Conservation (phyloP, 2,797 vertebrate species). For the Oryzias sinensis region DNA sequence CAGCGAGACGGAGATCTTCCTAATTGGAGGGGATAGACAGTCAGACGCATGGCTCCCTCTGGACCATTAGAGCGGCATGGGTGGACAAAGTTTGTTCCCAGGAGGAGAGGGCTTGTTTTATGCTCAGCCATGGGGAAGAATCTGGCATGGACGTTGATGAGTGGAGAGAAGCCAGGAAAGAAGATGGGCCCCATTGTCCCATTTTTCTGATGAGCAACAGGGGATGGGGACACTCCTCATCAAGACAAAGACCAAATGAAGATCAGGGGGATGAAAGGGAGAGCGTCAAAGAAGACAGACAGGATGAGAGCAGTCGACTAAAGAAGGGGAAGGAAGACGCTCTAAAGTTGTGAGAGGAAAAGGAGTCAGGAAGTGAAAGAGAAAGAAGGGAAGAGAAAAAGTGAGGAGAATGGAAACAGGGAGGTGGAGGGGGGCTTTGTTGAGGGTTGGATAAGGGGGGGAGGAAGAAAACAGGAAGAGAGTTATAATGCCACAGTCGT, state of each 20-base stretch:
- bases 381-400: conserved; percentile 69
- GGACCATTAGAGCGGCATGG: conserved; percentile 73
- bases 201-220: conserved; percentile 64
- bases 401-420: conserved; percentile 55
- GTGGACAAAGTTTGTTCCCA: conserved; percentile 70
- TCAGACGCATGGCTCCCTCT: conserved; percentile 69
- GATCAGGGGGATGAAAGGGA: conserved; percentile 20
- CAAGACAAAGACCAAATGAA: conserved; percentile 32
- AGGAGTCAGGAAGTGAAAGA: conserved; percentile 69
- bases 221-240: conserved; percentile 41
- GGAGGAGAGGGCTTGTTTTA: conserved; percentile 74
- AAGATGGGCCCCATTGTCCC: conserved; percentile 74
- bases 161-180: conserved; percentile 70
- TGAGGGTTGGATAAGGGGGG: conserved; percentile 41
- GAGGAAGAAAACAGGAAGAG: conserved; percentile 75
- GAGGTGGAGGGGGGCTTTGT: conserved; percentile 25
- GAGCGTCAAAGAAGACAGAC: conserved; percentile 30
- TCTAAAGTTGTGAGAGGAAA: conserved; percentile 59
- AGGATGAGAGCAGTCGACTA: conserved; percentile 42
- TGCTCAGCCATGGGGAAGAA: conserved; percentile 78
- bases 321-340: conserved; percentile 63
- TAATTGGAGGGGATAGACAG: conserved; percentile 76
- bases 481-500: conserved; percentile 62
- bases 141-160: conserved; percentile 71
- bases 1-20: conserved; percentile 58